phyloP scores from a whole-genome alignment of 2,888 invertebrate species.

The Pseudolycoriella hygida region DNA sequence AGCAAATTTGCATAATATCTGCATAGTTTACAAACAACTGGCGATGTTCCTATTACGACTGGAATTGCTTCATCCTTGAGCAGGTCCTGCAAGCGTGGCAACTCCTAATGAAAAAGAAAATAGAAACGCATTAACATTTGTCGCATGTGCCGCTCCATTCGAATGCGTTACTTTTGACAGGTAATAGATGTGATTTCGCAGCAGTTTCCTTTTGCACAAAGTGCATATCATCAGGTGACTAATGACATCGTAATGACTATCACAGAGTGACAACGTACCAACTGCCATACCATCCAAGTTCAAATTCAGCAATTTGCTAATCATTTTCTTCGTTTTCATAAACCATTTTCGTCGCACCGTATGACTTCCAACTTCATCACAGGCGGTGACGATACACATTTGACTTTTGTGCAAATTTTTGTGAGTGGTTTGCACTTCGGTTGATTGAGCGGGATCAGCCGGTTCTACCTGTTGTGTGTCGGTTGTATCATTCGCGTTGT shows the following conservation, averaged over 20 bases:
- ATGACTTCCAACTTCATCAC: constrained; percentile 38
- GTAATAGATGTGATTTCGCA: constrained; percentile 59
- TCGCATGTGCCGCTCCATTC: not conserved
- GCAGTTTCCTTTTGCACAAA: constrained; percentile 56
- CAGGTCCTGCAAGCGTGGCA: constrained; percentile 34
- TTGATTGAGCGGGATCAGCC: not conserved
- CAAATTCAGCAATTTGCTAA: constrained; percentile 43
- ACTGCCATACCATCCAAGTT: constrained; percentile 35
- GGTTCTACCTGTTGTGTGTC: constrained; percentile 10
- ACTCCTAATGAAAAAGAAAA: constrained; percentile 27
- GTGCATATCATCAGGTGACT: constrained; percentile 59
- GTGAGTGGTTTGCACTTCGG: not conserved
- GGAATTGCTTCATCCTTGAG: constrained; percentile 47
- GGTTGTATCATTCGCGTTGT: constrained; percentile 4
- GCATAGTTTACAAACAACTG: constrained; percentile 67
- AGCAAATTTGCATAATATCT: constrained; percentile 58
- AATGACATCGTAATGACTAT: constrained; percentile 47
- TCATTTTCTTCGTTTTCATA: constrained; percentile 47
- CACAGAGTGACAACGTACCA: constrained; percentile 44
- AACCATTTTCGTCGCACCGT: constrained; percentile 55
- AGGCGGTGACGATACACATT: constrained; percentile 46
- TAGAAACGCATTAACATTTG: no score
- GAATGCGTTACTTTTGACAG: constrained; percentile 35
- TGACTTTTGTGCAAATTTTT: not conserved
- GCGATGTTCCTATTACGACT: constrained; percentile 43